phyloP scores from a whole-genome alignment of 1,140 invertebrate genomes.

The Zaprionus nigranus region DNA sequence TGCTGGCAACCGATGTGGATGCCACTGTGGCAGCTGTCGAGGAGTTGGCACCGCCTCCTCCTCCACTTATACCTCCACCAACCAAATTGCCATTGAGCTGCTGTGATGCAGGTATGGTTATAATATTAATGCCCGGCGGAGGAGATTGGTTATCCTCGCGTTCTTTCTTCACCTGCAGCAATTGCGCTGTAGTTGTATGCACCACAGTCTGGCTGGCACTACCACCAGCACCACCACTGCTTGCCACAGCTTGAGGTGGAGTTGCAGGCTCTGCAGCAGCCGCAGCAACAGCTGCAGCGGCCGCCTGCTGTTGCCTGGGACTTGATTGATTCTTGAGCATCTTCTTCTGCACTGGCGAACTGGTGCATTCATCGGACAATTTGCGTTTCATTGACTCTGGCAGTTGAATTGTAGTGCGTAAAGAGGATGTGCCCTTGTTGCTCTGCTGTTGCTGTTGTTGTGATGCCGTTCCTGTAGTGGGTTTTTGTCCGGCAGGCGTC shows the following conservation, averaged over 20 bases:
- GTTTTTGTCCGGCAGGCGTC: conserved; percentile 41
- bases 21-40: conserved; percentile 73
- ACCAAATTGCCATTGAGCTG: conserved; percentile 60
- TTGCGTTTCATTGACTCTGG: conserved; percentile 79
- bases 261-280: conserved; percentile 6
- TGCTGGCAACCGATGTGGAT: conserved; percentile 73
- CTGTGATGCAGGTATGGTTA: conserved; percentile 76
- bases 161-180: conserved; percentile 72
- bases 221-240: neutral
- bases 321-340: conserved; percentile 47
- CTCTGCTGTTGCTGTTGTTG: conserved; percentile 12
- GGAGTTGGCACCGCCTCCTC: conserved; percentile 51
- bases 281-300: neutral
- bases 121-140: conserved; percentile 76
- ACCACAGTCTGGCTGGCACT: conserved; percentile 33
- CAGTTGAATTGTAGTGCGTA: conserved; percentile 72
- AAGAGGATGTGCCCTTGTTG: conserved; percentile 19
- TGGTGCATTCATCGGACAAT: conserved; percentile 63
- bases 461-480: neutral
- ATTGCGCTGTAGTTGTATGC: conserved; percentile 68
- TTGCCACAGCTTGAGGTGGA: neutral
- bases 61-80: conserved; percentile 20
- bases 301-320: conserved; percentile 51
- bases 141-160: conserved; percentile 65
- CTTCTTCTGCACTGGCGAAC: conserved; percentile 40